A percentile compares a stretch with the other conserved stretches of the same genome.
Conservation (phyloP, 2,888 invertebrate genomes). For the Heteromyza rotundicornis region DNA sequence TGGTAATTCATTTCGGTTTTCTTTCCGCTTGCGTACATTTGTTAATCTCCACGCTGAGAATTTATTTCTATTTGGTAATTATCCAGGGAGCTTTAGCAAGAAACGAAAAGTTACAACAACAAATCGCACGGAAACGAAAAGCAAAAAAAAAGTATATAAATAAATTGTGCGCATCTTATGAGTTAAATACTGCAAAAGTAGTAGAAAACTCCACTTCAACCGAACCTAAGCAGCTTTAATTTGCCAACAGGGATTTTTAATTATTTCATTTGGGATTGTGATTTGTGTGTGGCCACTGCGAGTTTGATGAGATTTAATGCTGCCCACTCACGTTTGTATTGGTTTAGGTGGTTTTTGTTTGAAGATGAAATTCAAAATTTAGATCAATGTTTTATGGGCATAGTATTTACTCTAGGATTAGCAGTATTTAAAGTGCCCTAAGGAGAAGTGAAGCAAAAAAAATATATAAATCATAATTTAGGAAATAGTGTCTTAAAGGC, state of each 20-base stretch:
- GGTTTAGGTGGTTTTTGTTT: too few relatives aligned
- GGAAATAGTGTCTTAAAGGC: too few relatives aligned
- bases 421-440: too few relatives aligned
- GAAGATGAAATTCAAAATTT: too few relatives aligned
- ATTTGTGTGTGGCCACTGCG: background rate
- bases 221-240: slow-evolving; percentile 27
- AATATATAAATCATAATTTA: too few relatives aligned
- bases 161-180: slow-evolving; percentile 16
- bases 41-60: slow-evolving; percentile 32
- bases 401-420: too few relatives aligned
- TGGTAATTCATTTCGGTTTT: background rate
- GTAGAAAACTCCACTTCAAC: background rate
- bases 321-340: too few relatives aligned
- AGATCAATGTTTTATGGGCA: too few relatives aligned
- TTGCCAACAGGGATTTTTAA: slow-evolving; percentile 33
- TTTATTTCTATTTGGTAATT: slow-evolving; percentile 41
- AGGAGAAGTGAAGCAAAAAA: too few relatives aligned
- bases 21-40: slow-evolving; percentile 18
- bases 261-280: slow-evolving; percentile 11
- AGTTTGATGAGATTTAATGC: too few relatives aligned
- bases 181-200: slow-evolving; percentile 13
- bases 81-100: slow-evolving; percentile 27
- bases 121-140: background rate
- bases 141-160: background rate
- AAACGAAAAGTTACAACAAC: too few relatives aligned